Evolutionary conservation across 2,797 vertebrate genomes (phyloP), one percentile per base, ranked within the genome.

Genomic region (Picus viridis): DNA sequence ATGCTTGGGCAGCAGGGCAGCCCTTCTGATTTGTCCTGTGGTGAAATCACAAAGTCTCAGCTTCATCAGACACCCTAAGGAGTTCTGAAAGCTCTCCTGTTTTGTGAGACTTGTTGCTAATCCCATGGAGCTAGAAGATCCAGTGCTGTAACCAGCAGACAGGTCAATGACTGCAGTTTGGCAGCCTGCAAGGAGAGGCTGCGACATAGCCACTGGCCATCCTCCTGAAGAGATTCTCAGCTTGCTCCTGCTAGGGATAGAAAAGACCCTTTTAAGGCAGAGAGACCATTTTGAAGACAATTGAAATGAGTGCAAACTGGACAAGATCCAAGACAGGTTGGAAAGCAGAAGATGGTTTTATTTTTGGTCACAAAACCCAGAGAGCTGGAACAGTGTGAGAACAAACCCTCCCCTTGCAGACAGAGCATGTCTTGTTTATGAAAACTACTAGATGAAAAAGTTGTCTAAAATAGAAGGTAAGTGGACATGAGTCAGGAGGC

Each of bases 401-500:
- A 90, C 19, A 88, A 87, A 24, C 9, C 39, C 34, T 88, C n/a
- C 43, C 13, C 34, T 17, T 70, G 59, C 82, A 86, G 30, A 76
- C 7, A 0, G 2, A 82, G n/a, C 45, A 14, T 10, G 39, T 51
- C 49, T 76, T 86, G 39, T 71, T 84, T 84, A 58, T 77, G 91
- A 91, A 56, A 90, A 67, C 67, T 56, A 30, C 27, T 24, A 47
- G 59, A 67, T 70, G 68, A 86, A 71, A 34, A 76, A 86, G 34
- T 70, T 69, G 30, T 91, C 57, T 63, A 63, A 89, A 96, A 88
- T 7, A 88, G 58, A 71, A 71, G 54, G 65, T 32, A 61, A 91
- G 41, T 62, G 88, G 58, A 34, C 23, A 12, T 86, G 89, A 92
- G 54, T 91, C 83, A 95, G 83, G 58, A 82, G n/a, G 78, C 58